A percentile compares a stretch with the other conserved stretches of the same genome.
Evolutionary conservation across 2,888 invertebrate species (phyloP).

Genomic region (Agrochola macilenta): DNA sequence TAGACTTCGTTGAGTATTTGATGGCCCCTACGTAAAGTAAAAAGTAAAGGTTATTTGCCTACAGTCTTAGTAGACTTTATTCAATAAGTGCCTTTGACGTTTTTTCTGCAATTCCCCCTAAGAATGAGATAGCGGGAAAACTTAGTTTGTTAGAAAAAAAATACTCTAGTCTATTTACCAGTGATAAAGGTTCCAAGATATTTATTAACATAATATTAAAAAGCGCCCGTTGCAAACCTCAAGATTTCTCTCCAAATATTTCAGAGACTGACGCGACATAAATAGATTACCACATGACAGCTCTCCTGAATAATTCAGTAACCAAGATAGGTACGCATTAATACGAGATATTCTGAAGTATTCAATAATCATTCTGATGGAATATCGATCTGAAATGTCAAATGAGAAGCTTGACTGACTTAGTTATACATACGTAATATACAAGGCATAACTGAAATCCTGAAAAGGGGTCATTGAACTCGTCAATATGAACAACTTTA

Average conservation of each 20-base stretch:
- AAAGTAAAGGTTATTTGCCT: neutral
- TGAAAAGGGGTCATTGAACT: neutral
- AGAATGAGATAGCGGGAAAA: neutral
- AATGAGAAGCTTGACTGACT: constrained; percentile 37
- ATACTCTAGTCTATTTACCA: neutral
- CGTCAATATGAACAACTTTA: neutral
- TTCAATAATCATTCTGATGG: constrained; percentile 57
- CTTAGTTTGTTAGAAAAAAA: neutral
- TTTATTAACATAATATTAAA: neutral
- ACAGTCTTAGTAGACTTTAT: neutral
- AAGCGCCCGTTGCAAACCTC: neutral
- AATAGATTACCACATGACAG: constrained; percentile 52
- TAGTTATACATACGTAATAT: neutral
- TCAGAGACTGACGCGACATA: constrained; percentile 3
- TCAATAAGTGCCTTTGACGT: neutral
- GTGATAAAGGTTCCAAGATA: neutral
- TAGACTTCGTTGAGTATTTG: neutral
- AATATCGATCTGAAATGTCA: constrained; percentile 49
- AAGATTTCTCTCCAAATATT: constrained; percentile 29
- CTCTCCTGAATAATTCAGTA: constrained; percentile 68
- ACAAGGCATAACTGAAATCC: neutral
- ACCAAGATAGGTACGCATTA: constrained; percentile 46
- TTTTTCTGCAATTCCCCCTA: neutral
- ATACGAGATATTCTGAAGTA: constrained; percentile 53
- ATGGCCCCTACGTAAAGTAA: neutral